A percentile compares a stretch with the other conserved stretches of the same genome.
Conservation (phyloP, 2,888 invertebrate genomes). For the Oligia latruncula region DNA sequence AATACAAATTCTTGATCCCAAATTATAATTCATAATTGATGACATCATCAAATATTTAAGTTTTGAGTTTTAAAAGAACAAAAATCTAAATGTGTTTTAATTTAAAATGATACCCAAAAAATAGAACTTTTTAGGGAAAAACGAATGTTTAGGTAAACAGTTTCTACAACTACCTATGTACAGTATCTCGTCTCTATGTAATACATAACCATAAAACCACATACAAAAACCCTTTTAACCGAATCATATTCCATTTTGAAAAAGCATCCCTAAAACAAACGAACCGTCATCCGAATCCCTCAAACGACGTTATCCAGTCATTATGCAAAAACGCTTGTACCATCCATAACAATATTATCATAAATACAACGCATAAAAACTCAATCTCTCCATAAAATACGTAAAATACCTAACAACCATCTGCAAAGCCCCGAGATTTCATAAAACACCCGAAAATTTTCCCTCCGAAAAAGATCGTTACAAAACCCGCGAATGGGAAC, state of each 20-base stretch:
- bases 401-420: slow-evolving; percentile 80
- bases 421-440: slow-evolving; percentile 78
- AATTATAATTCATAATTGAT: neutral
- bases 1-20: neutral
- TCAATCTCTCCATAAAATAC: slow-evolving; percentile 83
- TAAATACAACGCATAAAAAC: slow-evolving; percentile 84
- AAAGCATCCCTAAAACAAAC: slow-evolving; percentile 55
- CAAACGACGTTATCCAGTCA: slow-evolving; percentile 72
- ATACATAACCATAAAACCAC: neutral
- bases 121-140: neutral
- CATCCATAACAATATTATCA: slow-evolving; percentile 87
- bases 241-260: slow-evolving; percentile 40
- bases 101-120: neutral
- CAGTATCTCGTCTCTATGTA: neutral
- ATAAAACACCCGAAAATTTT: slow-evolving; percentile 87
- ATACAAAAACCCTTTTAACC: slow-evolving; percentile 34
- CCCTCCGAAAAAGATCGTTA: slow-evolving; percentile 87
- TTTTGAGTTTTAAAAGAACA: neutral
- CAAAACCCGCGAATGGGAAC: slow-evolving; percentile 78
- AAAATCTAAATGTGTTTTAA: neutral
- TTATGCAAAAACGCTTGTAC: slow-evolving; percentile 83
- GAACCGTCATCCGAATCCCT: slow-evolving; percentile 58
- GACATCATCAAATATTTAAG: neutral
- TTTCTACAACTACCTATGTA: neutral
- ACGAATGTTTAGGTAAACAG: neutral